Conservation (phyloP, 2,888 invertebrate species). For the Chrysolina americana region DNA sequence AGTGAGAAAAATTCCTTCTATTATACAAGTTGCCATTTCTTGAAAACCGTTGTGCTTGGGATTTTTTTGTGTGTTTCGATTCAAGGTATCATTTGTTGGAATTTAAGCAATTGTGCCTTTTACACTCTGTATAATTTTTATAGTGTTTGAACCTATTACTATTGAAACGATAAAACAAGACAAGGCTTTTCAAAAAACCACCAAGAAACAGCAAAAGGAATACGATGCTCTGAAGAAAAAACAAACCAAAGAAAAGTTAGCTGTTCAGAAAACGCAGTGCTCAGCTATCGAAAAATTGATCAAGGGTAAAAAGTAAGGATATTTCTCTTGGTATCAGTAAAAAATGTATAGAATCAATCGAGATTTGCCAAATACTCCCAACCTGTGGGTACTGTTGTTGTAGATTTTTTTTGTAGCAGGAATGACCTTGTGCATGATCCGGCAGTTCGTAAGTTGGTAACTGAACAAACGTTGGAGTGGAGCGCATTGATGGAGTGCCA, state of each 20-base stretch:
- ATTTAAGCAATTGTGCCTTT: not conserved
- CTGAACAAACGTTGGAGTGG: slow-evolving; percentile 96
- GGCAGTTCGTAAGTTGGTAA: slow-evolving; percentile 85
- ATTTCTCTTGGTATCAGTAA: slow-evolving; percentile 3
- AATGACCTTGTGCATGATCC: slow-evolving; percentile 86
- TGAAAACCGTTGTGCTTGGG: too few relatives aligned
- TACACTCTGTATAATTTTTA: slow-evolving; percentile 17
- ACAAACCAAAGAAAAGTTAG: slow-evolving; percentile 92
- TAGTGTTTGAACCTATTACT: slow-evolving; percentile 93
- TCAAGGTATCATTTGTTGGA: not conserved
- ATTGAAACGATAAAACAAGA: slow-evolving; percentile 89
- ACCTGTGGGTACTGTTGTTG: too few relatives aligned
- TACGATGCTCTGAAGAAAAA: slow-evolving; percentile 91
- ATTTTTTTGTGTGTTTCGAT: too few relatives aligned
- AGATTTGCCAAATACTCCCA: too few relatives aligned
- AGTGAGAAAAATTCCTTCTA: too few relatives aligned
- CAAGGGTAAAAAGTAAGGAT: slow-evolving; percentile 90
- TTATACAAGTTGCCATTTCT: too few relatives aligned
- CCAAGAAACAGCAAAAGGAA: slow-evolving; percentile 97
- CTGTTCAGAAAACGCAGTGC: slow-evolving; percentile 93
- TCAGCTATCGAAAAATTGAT: slow-evolving; percentile 92
- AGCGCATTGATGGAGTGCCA: slow-evolving; percentile 90
- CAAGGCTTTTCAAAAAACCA: slow-evolving; percentile 92
- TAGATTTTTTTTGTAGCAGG: slow-evolving; percentile 73
- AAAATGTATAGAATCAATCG: not conserved